A percentile compares a stretch with the other conserved stretches of the same genome.
phyloP scores from a whole-genome alignment of 2,113 vertebrate species.

The Podiceps cristatus region DNA sequence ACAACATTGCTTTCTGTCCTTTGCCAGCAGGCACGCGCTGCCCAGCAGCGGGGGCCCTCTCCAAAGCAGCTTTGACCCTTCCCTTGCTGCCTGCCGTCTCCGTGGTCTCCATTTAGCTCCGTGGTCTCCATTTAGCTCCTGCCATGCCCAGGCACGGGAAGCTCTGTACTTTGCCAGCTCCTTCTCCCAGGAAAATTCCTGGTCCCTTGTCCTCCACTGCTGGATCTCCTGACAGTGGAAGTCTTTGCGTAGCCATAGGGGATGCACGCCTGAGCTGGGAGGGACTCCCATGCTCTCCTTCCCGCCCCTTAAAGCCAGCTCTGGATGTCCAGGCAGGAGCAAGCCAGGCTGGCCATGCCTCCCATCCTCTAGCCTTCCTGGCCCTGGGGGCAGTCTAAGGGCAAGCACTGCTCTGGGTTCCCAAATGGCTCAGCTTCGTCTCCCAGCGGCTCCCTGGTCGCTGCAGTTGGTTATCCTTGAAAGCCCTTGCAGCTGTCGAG shows the following conservation, averaged over 20 bases:
- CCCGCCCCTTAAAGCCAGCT: not conserved
- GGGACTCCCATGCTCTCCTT: not conserved
- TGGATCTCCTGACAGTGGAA: not conserved
- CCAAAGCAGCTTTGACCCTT: not conserved
- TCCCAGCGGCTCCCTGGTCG: not conserved
- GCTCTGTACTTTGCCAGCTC: not conserved
- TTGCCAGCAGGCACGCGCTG: not conserved
- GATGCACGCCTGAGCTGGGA: not conserved
- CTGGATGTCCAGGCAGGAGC: not conserved
- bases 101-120: not conserved
- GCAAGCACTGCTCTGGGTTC: not conserved
- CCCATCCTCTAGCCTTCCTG: not conserved
- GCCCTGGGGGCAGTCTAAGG: not conserved
- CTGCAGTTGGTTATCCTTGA: not conserved
- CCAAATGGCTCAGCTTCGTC: not conserved
- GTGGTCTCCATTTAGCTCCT: not conserved
- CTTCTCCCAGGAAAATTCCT: not conserved
- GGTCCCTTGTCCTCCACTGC: not conserved
- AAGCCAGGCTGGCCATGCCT: rapidly evolving
- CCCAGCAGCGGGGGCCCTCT: not conserved
- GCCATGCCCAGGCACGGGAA: not conserved
- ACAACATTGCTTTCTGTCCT: not conserved
- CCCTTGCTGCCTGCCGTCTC: not conserved
- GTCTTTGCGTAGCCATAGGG: rapidly evolving
- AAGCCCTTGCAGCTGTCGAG: not conserved